These are phyloP conservation scores for Opisthocomus hoazin DNA, from an alignment of 2,113 vertebrate species.

Conservation along the genomic window DNA sequence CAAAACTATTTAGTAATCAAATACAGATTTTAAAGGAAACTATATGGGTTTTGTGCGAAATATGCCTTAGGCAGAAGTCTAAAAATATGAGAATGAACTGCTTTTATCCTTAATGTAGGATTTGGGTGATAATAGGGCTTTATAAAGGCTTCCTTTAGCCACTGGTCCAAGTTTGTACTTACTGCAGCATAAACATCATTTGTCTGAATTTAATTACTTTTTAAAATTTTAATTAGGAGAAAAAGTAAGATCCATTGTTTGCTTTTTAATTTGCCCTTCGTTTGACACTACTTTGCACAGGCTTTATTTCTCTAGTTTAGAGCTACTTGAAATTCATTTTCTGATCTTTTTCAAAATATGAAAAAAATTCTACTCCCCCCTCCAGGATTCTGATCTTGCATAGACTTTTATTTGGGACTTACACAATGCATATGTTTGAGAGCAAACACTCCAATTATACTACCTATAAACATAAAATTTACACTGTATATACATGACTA, in stretches of 20 bases:
- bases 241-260: neutral
- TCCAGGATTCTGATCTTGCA: neutral
- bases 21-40: conserved; percentile 3
- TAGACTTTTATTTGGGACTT: neutral
- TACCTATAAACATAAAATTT: neutral
- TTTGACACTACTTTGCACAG: neutral
- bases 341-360: neutral
- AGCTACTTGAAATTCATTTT: neutral
- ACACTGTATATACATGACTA: neutral
- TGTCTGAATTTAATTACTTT: neutral
- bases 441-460: neutral
- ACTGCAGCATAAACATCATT: neutral
- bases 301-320: neutral
- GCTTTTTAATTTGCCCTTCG: neutral
- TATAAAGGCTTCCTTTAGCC: neutral
- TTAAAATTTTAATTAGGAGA: neutral
- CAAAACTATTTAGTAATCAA: conserved; percentile 18
- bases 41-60: neutral
- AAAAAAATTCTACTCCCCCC: neutral
- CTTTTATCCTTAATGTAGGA: neutral
- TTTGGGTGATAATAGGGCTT: neutral
- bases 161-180: neutral
- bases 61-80: neutral
- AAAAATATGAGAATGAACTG: neutral
- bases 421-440: neutral